Percentiles rank a stretch among this genome's conserved stretches.
Conservation (phyloP, 2,113 vertebrate species). For the Phalacrocorax aristotelis region DNA sequence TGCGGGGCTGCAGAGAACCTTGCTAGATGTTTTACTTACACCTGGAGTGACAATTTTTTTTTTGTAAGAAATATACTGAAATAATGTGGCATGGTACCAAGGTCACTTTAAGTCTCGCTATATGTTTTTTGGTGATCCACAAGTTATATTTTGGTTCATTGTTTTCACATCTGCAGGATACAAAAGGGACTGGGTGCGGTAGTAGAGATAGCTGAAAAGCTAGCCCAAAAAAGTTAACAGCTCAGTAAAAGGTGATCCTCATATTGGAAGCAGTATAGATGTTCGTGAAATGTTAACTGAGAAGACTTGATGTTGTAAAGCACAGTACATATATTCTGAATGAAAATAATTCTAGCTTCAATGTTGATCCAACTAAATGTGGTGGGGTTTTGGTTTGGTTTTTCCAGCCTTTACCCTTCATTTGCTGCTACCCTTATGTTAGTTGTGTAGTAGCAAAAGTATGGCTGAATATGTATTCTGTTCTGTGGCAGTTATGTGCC, state of each 20-base stretch:
- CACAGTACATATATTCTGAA: background rate
- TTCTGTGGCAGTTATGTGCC: background rate
- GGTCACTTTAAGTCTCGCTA: background rate
- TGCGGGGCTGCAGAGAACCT: background rate
- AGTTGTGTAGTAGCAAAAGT: background rate
- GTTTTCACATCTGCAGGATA: background rate
- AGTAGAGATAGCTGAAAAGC: background rate
- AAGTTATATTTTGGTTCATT: background rate
- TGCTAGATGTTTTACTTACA: background rate
- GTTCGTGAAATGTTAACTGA: background rate
- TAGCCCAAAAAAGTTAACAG: background rate
- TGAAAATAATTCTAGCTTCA: background rate
- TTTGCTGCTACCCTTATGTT: background rate
- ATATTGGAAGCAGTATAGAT: background rate
- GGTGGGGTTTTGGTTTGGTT: background rate
- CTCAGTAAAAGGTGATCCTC: background rate
- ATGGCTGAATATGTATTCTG: background rate
- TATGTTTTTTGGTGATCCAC: background rate
- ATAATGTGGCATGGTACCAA: background rate
- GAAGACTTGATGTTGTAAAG: background rate
- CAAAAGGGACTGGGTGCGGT: background rate
- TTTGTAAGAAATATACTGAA: background rate
- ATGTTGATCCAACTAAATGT: background rate
- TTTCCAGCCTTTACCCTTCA: background rate
- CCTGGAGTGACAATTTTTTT: background rate